Evolutionary conservation across 2,797 vertebrate genomes (phyloP).

Genomic region (Anableps anableps): DNA sequence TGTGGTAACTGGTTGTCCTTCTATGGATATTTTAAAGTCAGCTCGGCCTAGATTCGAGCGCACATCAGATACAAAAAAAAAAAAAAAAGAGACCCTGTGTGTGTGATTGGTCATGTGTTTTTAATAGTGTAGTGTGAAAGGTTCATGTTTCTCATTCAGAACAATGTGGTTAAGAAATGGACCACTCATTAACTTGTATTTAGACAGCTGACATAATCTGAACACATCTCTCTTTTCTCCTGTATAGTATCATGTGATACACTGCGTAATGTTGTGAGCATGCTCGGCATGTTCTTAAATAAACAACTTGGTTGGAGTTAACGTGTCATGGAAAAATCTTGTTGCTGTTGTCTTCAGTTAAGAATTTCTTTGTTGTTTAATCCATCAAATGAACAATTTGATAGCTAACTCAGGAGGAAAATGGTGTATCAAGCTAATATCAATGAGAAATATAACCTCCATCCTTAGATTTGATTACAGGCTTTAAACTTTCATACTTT

Average conservation of each 20-base stretch:
- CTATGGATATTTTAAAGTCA: conserved; percentile 18
- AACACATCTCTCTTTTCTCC: conserved; percentile 34
- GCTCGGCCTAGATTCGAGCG: neutral
- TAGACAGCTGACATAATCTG: conserved; percentile 71
- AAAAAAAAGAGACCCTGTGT: too few relatives aligned
- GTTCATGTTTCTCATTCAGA: conserved; percentile 35
- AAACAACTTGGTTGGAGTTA: neutral
- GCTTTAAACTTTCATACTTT: too few relatives aligned
- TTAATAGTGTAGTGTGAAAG: conserved; percentile 50
- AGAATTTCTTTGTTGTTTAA: too few relatives aligned
- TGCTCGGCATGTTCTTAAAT: conserved; percentile 7
- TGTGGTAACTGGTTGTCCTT: conserved; percentile 42
- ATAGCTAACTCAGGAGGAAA: too few relatives aligned
- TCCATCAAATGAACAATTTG: too few relatives aligned
- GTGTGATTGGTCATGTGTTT: conserved; percentile 56
- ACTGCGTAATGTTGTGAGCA: conserved; percentile 19
- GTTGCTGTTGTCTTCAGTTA: too few relatives aligned
- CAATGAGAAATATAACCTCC: too few relatives aligned
- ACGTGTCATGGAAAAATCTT: too few relatives aligned
- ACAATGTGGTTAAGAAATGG: conserved; percentile 42
- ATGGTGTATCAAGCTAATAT: too few relatives aligned
- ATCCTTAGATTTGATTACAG: too few relatives aligned
- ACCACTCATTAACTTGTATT: conserved; percentile 53
- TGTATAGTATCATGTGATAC: conserved; percentile 53
- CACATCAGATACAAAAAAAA: neutral